Evolutionary conservation across 2,113 vertebrate genomes (phyloP).

Genomic region (Poicephalus gulielmi): DNA sequence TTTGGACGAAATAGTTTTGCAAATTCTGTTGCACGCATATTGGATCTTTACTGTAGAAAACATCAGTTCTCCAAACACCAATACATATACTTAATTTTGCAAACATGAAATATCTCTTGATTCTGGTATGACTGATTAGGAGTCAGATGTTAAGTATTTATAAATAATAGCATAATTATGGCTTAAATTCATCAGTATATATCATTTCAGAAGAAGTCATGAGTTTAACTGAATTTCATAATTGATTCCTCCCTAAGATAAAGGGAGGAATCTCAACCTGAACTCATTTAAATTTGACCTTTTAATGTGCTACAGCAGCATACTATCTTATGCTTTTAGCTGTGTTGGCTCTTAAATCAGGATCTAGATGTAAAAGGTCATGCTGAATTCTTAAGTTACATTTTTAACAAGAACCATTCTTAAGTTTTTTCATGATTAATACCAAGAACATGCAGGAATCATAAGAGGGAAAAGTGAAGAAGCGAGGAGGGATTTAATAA

Average conservation of each 20-base stretch:
- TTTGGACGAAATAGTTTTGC: neutral
- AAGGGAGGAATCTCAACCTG: conserved; percentile 7
- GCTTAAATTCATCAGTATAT: conserved; percentile 15
- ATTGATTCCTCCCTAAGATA: conserved; percentile 27
- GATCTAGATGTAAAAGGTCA: conserved; percentile 64
- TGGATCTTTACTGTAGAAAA: neutral
- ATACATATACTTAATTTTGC: neutral
- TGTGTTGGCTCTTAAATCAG: conserved; percentile 62
- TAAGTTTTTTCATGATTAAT: conserved; percentile 16
- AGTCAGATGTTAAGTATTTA: conserved; percentile 15
- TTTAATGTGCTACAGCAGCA: conserved; percentile 64
- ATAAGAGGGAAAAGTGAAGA: neutral
- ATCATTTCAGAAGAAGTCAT: neutral
- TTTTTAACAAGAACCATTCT: conserved; percentile 15
- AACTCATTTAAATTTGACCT: conserved; percentile 67
- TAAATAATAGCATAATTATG: neutral
- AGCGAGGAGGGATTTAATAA: neutral
- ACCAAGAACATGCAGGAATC: neutral
- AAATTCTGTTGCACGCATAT: neutral
- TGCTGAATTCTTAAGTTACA: conserved; percentile 20
- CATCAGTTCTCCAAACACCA: neutral
- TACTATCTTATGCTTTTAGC: conserved; percentile 39
- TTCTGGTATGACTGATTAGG: neutral
- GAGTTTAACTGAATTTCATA: conserved; percentile 13
- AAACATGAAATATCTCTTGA: neutral